Evolutionary conservation across 64 coral and sea anemone genomes (phyloP), one percentile per base, ranked within the genome.

Genomic region (Pocillopora verrucosa): DNA sequence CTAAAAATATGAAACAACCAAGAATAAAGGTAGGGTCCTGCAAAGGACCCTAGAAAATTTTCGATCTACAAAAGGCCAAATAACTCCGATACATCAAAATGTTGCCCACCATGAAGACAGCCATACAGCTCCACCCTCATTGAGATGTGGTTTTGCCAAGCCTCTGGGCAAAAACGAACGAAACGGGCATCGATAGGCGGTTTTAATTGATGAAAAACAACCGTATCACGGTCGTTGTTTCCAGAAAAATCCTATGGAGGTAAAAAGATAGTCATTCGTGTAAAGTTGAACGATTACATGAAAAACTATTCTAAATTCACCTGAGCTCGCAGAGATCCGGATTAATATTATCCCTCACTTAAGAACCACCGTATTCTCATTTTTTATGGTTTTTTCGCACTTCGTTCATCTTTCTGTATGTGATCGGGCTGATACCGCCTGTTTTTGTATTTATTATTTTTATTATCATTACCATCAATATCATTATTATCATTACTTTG

Each of bases 111-210:
- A n/a, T 69, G 17, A 10, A 10, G 65, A 24, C 65, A 69, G 3
- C 65, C 65, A 69, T 69, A 69, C 65, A 69, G 65, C 20, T 69
- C 65, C 65, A 69, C 65, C 20, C 65, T 69, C 65, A 69, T 69
- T 22, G 65, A 69, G 2, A 69, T 22, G 65, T 69, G 65, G 20
- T 19, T 24, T 10, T 22, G 65, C 65, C 65, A 69, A 69, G 20
- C 17, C 65, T 25, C 5, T 69, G 65, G 65, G 20, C 65, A 19
- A 69, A 69, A 69, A n/a, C 65, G 65, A 10, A 69, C 24, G 65
- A 22, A 69, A n/a, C 65, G 65, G 20, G 65, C 65, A 9, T n/a
- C 22, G 65, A 69, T 69, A 22, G 65, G 17, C 20, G 65, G 65
- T 3, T 69, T 25, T 3, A 69, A 24, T n/a, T n/a, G 17, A n/a